Evolutionary conservation across 2,888 invertebrate species (phyloP), one percentile per base, ranked within the genome.

Genomic region (Tinea pellionella): DNA sequence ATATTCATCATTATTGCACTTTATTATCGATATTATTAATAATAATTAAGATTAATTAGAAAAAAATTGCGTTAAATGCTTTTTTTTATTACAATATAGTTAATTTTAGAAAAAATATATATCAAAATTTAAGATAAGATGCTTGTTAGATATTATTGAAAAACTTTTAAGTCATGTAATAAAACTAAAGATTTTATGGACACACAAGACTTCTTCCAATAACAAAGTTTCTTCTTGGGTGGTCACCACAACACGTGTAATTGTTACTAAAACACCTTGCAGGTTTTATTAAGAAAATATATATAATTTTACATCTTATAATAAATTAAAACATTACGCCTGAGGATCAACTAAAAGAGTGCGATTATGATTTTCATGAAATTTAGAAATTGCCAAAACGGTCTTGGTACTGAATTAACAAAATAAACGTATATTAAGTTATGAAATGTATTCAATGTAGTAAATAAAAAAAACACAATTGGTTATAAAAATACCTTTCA

Each of bases 221-320:
- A 41, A 13, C 41, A 41, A n/a, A 2, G 41, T 41, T 8, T 16
- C 51, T n/a, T 13, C 51, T 16, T 51, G 51, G 51, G 51, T 51
- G 51, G 51, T 51, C 51, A 51, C 11, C 24, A 8, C 12, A 15
- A 15, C 51, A 51, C 2, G 3, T 13, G 51, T 16, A 51, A 51
- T 51, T 51, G 51, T 51, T 51, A 51, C 15, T 4, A 51, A 51
- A 51, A 51, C 51, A 51, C 51, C 51, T 16, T 51, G 2, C n/a
- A 41, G 2, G 41, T 41, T 6, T n/a, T 41, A 41, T 13, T 24
- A 41, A 12, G 13, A 41, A 41, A 41, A 41, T 8, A 41, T 4
- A 41, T 2, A n/a, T 8, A 41, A n/a, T 41, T 13, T 9, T 32
- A 32, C 7, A 32, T 7, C 32, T 32, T n/a, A n/a, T n/a, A n/a